Conservation (phyloP, 2,888 invertebrate genomes). For the Clusia tigrina region DNA sequence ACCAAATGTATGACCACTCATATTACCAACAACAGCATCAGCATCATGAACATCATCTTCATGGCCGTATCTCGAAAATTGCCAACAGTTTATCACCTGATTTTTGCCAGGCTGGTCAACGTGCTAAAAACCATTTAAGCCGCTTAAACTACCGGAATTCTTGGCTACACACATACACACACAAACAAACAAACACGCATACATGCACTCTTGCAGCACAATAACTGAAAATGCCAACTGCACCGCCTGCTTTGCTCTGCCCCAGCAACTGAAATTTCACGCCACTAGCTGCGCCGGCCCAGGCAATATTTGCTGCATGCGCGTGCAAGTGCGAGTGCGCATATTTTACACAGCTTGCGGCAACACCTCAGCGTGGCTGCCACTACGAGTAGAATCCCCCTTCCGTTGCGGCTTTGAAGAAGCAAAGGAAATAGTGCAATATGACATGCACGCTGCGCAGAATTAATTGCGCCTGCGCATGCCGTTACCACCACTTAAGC, state of each 20-base stretch:
- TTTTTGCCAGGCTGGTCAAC: neutral
- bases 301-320: neutral
- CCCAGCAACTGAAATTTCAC: conserved; percentile 25
- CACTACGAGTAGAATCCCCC: neutral
- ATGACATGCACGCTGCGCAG: conserved; percentile 5
- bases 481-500: too few relatives aligned
- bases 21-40: neutral
- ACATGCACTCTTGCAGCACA: conserved; percentile 8
- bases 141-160: conserved; percentile 19
- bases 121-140: conserved; percentile 14
- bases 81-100: conserved; percentile 7
- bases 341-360: conserved; percentile 24
- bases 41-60: conserved; percentile 1
- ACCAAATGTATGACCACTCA: neutral
- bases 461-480: conserved; percentile 22
- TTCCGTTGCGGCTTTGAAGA: neutral
- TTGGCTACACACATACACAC: too few relatives aligned
- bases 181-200: too few relatives aligned
- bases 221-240: neutral
- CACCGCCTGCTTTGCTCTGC: neutral
- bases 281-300: conserved; percentile 14
- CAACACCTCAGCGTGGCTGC: conserved; percentile 24
- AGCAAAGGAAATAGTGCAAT: conserved; percentile 9
- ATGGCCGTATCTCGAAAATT: neutral
- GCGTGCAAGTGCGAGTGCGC: too few relatives aligned